Evolutionary conservation across 2,797 vertebrate species (phyloP).

Genomic region (Melanotaenia nigrans): DNA sequence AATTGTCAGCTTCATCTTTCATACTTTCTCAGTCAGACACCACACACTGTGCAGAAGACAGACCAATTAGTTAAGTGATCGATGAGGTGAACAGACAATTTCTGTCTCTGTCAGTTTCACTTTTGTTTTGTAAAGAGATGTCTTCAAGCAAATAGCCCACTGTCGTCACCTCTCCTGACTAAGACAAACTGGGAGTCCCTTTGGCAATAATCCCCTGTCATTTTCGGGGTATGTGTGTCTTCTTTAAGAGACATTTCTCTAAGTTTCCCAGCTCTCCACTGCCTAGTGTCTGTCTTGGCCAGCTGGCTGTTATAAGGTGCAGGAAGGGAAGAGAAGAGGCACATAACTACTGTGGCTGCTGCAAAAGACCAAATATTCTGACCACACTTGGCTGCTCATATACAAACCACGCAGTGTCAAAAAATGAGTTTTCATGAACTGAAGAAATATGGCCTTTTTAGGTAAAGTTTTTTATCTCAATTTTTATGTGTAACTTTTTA

Average conservation of each 20-base stretch:
- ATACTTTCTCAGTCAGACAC: conserved; percentile 27
- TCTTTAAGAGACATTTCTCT: no score
- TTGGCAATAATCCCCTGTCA: conserved; percentile 11
- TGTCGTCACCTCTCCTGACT: conserved; percentile 31
- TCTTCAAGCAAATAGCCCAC: conserved; percentile 9
- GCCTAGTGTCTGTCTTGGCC: conserved; percentile 1
- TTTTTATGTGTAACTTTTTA: conserved; percentile 23
- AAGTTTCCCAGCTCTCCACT: background rate
- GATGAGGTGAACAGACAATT: conserved; percentile 51
- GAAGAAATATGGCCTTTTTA: conserved; percentile 19
- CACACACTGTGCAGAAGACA: conserved; percentile 1
- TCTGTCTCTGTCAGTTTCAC: conserved; percentile 15
- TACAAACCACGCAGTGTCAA: conserved; percentile 7
- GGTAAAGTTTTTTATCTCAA: background rate
- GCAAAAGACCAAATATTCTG: conserved; percentile 26
- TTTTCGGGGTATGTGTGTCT: background rate
- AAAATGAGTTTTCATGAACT: conserved; percentile 25
- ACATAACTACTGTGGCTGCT: conserved; percentile 13
- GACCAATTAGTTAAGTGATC: conserved; percentile 47
- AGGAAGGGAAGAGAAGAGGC: conserved; percentile 16
- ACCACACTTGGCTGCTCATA: conserved; percentile 31
- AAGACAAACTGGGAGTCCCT: conserved; percentile 29
- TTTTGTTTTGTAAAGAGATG: conserved; percentile 19
- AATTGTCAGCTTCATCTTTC: conserved; percentile 37
- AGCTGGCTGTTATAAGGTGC: conserved; percentile 41